A percentile compares a stretch with the other conserved stretches of the same genome.
Evolutionary conservation across 92 coral and sea anemone species (phyloP).

Genomic region (Zoanthus sociatus): DNA sequence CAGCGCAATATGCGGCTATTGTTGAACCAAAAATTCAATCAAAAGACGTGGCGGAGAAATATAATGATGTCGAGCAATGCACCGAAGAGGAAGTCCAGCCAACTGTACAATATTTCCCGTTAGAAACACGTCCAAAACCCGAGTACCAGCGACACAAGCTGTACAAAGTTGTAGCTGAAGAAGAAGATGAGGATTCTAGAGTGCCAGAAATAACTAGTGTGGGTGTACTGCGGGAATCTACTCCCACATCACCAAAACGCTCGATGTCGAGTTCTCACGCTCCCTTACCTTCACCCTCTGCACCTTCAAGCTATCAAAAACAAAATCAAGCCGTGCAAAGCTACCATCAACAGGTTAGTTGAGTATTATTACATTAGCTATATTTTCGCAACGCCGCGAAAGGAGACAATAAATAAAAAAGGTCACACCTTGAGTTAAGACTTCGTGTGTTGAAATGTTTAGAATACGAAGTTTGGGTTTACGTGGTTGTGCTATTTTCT

Average conservation of each 20-base stretch:
- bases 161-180: constrained; percentile 28
- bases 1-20: constrained; percentile 14
- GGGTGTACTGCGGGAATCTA: constrained; percentile 33
- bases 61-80: background rate
- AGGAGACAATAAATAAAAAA: background rate
- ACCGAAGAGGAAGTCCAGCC: constrained; percentile 21
- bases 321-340: background rate
- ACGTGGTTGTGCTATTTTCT: too few relatives aligned
- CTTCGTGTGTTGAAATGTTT: too few relatives aligned
- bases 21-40: constrained; percentile 22
- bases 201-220: constrained; percentile 49
- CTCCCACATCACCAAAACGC: constrained; percentile 25
- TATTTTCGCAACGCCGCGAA: background rate
- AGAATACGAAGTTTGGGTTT: too few relatives aligned
- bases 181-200: constrained; percentile 29
- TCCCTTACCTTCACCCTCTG: background rate
- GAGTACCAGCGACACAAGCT: constrained; percentile 36
- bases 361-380: background rate
- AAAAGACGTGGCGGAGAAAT: constrained; percentile 16
- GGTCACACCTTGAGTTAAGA: background rate
- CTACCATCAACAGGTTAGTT: constrained; percentile 18
- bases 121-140: constrained; percentile 30
- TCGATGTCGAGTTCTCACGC: background rate
- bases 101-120: constrained; percentile 28
- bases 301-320: constrained; percentile 17